Evolutionary conservation across 1,140 invertebrate genomes (phyloP), one percentile per base, ranked within the genome.

Genomic region (Hormaphis cornu): DNA sequence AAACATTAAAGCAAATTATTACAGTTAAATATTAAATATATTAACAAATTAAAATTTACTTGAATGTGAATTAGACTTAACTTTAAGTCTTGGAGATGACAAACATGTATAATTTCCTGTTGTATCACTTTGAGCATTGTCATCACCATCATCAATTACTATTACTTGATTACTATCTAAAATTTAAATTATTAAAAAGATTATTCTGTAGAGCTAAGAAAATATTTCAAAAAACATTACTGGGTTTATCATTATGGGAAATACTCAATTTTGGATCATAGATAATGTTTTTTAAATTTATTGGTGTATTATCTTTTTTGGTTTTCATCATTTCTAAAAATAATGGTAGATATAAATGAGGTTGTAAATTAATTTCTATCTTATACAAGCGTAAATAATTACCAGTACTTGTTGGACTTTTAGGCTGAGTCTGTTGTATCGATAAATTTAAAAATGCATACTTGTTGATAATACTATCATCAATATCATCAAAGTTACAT

Each of bases 11-110:
- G 18, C 14, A 46, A 44, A 28, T 18, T 20, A 44, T 42, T 46
- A 30, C 7, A 18, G 8, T 20, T 12, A 14, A 18, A 30, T 14
- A 2, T 14, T 14, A 46, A 28, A 30, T 44, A 0, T 30, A 28
- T 61, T 37, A 1, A 20, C 6, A 40, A n/a, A 24, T 30, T n/a
- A 16, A 35, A 46, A 5, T 12, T 77, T 82, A 89, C 87, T 87
- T 83, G 89, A 89, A 82, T 91, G 88, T 76, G 88, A 90, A 86
- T 93, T 91, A 79, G 92, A 94, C 75, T 91, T 94, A 73, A 92
- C 92, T 72, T 50, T 42, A 30, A 93, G 93, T 80, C 93, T 83
- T 73, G 93, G 93, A 82, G 92, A 94, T 78, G 50, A 28, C 22
- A 12, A 20, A 54, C 28, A 70, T n/a, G 35, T 16, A 50, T 50